Evolutionary conservation across 2,113 vertebrate species (phyloP), one percentile per base, ranked within the genome.

Genomic region (Rhabdornis inornatus): DNA sequence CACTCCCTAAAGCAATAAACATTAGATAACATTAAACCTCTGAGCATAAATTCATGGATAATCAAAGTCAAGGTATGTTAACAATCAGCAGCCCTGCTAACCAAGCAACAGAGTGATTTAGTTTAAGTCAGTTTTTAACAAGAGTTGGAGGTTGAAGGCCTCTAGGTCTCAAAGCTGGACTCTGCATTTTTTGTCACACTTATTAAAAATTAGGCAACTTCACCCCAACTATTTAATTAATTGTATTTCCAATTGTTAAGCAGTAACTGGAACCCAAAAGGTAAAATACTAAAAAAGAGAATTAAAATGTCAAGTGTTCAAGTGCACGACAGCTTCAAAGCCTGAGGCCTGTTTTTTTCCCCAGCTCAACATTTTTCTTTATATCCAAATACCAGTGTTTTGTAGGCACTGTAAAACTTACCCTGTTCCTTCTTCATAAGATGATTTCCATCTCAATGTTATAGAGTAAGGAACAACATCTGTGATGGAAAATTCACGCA

Each of bases 401-500:
- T 47, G 17, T 6, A 39, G 59, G 33, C 39, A 70, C 24, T 25
- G 33, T 39, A 23, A 63, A 93, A 95, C 98, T 98, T 95, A 99
- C 99, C 99, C 98, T 75, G 98, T 94, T 95, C 99, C 99, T 86
- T 99, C 99, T 71, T 99, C 99, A 5, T 98, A 98, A 75, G 98
- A 97, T 10, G 99, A 98, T 94, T 99, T 99, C 99, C 99, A 99
- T 78, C 98, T 98, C 80, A 99, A 93, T 4, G 99, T 99, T 83
- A 99, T 95, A n/a, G 99, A 99, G 82, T 99, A 99, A n/a, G 99
- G 98, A 97, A 99, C 98, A 87, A 98, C 97, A 79, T 99, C 99
- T 39, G 98, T 99, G 97, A 99, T 99, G 80, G 99, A 99, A 97
- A 99, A 99, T 90, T 99, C 99, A 56, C 99, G 98, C 68, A 99